Conservation (phyloP, 2,888 invertebrate species). For the Diarsia mendica region DNA sequence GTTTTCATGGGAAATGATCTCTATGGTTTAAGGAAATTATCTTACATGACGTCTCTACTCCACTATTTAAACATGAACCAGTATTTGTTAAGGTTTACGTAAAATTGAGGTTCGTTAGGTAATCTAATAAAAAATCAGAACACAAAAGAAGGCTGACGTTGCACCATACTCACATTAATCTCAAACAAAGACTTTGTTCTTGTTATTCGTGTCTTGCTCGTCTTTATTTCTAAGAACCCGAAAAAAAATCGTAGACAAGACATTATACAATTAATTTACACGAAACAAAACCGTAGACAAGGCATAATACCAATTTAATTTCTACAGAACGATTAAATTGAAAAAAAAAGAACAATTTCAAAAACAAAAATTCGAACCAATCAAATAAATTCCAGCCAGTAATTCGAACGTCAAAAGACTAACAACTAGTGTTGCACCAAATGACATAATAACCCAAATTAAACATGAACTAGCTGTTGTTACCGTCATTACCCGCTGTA, state of each 20-base stretch:
- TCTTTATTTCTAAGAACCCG: not conserved
- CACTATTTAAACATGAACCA: no score
- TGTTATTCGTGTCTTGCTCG: not conserved
- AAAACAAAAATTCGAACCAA: constrained; percentile 23
- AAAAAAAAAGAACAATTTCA: constrained; percentile 16
- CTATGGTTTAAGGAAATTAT: not conserved
- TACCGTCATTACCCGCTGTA: constrained; percentile 83
- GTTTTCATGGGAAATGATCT: no score
- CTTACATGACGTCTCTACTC: not conserved
- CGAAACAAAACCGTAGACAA: not conserved
- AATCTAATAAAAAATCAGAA: not conserved
- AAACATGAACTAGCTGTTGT: constrained; percentile 82
- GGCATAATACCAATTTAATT: not conserved
- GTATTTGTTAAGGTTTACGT: not conserved
- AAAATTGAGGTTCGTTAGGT: not conserved
- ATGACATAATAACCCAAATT: constrained; percentile 89
- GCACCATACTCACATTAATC: not conserved
- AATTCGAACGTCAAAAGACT: constrained; percentile 61
- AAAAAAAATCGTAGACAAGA: not conserved
- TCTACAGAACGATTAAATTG: not conserved
- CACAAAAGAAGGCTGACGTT: not conserved
- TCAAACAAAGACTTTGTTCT: constrained; percentile 1
- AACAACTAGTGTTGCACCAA: constrained; percentile 67
- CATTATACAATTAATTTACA: not conserved
- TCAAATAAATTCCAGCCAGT: constrained; percentile 32